Evolutionary conservation across 1,140 invertebrate species (phyloP), one percentile per base, ranked within the genome.

Genomic region (Bombus sibiricus): DNA sequence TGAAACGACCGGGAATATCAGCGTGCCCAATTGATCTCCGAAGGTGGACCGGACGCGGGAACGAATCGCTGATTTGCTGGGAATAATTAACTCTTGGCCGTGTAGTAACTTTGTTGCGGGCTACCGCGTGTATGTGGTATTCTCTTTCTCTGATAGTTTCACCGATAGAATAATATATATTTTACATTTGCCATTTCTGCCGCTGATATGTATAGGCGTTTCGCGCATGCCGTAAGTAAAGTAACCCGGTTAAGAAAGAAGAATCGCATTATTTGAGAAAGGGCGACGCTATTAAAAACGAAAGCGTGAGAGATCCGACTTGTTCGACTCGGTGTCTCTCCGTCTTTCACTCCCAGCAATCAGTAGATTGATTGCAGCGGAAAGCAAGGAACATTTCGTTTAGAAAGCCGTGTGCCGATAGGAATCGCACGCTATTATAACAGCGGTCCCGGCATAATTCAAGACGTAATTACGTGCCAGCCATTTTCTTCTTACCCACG

Each of bases 291-390:
- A 76, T 62, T 83, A 64, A 43, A 77, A 82, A 89, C 84, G 81
- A 89, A 86, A 89, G 88, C 88, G 88, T 89, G 88, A 89, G 88
- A 89, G 84, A 89, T 89, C 81, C 81, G 83, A 76, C 82, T 71
- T 34, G 39, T 39, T 64, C 4, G 10, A 5, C 10, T 28, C 12
- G 28, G 64, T 68, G 22, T 64, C 28, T 22, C 47, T 32, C 32
- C 39, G 12, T 66, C 72, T 66, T 47, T 83, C 39, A 22, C 13
- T 79, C 53, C n/a, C 83, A 37, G 64, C 88, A 79, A 86, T 83
- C 84, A 59, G 34, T 64, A 68, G 85, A 83, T 89, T 82, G 76
- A 86, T 86, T 86, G 78, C 88, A 57, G 43, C 88, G 81, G 88
- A 86, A 81, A 76, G 47, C 80, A 34, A 80, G 77, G 69, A 76